Evolutionary conservation across 2,113 vertebrate species (phyloP), one percentile per base, ranked within the genome.

Genomic region (Cairina moschata): DNA sequence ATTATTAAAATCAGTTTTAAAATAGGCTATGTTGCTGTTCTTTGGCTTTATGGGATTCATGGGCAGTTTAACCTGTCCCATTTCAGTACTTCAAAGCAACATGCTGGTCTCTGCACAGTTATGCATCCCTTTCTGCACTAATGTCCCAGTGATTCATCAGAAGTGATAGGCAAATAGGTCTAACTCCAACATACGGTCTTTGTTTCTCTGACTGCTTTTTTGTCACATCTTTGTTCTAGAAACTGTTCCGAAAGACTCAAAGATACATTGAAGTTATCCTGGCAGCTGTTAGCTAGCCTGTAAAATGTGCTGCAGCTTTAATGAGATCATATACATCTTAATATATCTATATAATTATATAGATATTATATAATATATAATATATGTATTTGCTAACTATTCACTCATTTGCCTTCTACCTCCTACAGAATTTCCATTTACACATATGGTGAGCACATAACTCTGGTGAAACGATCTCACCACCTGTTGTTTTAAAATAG

Each of bases 401-500:
- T 90, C 93, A 86, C 88, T 97, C 93, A 86, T 96, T 94, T 96
- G 83, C 92, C 69, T 97, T 95, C 90, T 88, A 17, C 93, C 95
- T 94, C 95, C 93, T 90, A 88, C 95, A 90, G 92, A 95, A 92
- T 96, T 95, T 94, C 93, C 88, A 96, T 71, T 95, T 93, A 90
- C 73, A 95, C 96, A 96, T 97, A 96, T 94, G 95, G 93, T 72
- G 76, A 94, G 73, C 66, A 79, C 79, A 92, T 95, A 96, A 88
- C 86, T 95, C 80, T 90, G 90, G 96, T 83, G 95, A 97, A 96
- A 96, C 11, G 71, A 97, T 96, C 88, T 93, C 83, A 52, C 95
- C 95, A 96, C 96, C 93, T 96, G 96, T 96, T 96, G 95, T 96
- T 97, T 76, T 93, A 96, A 96, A 97, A 96, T 97, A 94, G 90